These are phyloP conservation scores for Andrena trimmerana DNA, from an alignment of 2,888 invertebrate species.

Conservation along the genomic window DNA sequence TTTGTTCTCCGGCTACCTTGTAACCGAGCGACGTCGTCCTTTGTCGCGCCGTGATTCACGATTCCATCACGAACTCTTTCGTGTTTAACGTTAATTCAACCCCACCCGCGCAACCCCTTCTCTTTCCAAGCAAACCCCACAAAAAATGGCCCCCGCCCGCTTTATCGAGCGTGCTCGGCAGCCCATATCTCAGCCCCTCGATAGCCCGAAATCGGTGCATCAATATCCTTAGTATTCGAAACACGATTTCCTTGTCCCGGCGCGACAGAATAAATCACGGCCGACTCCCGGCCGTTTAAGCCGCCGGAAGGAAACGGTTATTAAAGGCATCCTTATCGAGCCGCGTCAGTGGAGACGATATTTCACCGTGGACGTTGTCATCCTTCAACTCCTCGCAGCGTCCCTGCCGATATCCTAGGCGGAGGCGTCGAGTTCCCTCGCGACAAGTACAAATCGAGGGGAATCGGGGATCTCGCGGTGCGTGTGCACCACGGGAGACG, in stretches of 20 bases:
- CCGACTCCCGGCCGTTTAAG: background rate
- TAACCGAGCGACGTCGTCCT: background rate
- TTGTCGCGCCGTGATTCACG: background rate
- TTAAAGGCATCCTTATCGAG: constrained; percentile 5
- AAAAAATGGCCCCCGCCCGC: too few species aligned
- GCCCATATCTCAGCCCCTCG: background rate
- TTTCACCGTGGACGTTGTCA: constrained; percentile 15
- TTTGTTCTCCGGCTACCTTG: background rate
- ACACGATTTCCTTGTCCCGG: background rate
- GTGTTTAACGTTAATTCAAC: too few species aligned
- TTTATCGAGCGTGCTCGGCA: too few species aligned
- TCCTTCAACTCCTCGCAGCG: constrained; percentile 6
- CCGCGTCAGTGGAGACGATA: constrained; percentile 17
- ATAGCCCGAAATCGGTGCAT: background rate
- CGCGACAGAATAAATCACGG: constrained; percentile 13
- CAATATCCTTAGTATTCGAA: constrained; percentile 2
- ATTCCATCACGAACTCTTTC: too few species aligned
- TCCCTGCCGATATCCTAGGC: constrained; percentile 7
- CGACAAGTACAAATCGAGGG: constrained; percentile 15
- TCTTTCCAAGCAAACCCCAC: background rate
- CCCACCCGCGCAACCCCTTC: too few species aligned
- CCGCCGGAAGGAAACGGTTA: constrained; percentile 7
- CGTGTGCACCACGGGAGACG: background rate
- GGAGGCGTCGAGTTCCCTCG: background rate
- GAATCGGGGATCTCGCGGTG: background rate